Base-by-base conservation (phyloP, 1,140 invertebrate species). In the Vollenhovia emeryi region DNA sequence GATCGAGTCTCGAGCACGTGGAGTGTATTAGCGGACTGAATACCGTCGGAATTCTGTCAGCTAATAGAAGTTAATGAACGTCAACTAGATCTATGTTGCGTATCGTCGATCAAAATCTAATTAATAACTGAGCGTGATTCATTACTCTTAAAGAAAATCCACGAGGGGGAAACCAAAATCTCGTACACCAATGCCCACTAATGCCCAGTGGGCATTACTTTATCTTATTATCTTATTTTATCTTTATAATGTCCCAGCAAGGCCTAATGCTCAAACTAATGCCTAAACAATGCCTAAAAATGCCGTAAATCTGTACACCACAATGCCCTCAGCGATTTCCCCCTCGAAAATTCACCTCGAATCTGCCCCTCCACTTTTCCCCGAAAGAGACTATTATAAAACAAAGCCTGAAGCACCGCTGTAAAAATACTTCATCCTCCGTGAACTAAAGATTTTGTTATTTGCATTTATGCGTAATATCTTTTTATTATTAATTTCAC, bases 61-160 rank as follows among this genome's bases (percentile, higher is more conserved):
- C 45, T 87, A 87, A 89, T 89, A 69, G 30, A 85, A 75, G 24
- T 30, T 84, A 87, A 86, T 87, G 64, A 86, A 43, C n/a, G 59
- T 74, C 45, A 60, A 57, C 48, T 52, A 18, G 24, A 57, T 68
- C 24, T 84, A 87, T 45, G 62, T 71, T 86, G 59, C 68, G 55
- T 73, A 75, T 62, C 52, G 21, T 71, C 30, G 21, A 87, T 69
- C 74, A 60, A 85, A 85, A 80, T 74, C 33, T 40, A n/a, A 52
- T 76, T 69, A 55, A 52, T 59, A 36, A 27, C 9, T 13, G 8
- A 27, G 33, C 11, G 13, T 21, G 30, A 55, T 57, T 40, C 2
- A 66, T 43, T 68, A 18, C 18, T 52, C 8, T 27, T 43, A 11
- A 57, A 43, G 2, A 80, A 15, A n/a, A n/a, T n/a, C n/a, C n/a